Evolutionary conservation across 2,888 invertebrate genomes (phyloP).

Genomic region (Eueremaeus valkanovi): DNA sequence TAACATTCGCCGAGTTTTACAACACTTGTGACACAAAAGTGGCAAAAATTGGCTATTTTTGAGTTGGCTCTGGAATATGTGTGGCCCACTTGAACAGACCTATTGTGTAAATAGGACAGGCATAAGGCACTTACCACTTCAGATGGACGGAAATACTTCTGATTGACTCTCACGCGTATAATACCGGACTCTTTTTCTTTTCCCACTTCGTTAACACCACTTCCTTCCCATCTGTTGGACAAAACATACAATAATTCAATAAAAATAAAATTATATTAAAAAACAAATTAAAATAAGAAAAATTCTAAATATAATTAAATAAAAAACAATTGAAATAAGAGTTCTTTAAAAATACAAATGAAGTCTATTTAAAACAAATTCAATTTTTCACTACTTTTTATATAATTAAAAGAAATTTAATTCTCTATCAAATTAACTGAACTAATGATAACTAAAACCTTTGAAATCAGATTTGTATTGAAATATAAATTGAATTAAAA

Average conservation of each 20-base stretch:
- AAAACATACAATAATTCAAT: neutral
- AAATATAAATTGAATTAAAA: too few relatives aligned
- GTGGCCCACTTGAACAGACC: too few relatives aligned
- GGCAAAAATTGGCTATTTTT: constrained; percentile 11
- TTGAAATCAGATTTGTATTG: too few relatives aligned
- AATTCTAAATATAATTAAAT: neutral
- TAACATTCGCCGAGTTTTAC: neutral
- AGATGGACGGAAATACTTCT: constrained; percentile 92
- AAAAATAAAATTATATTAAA: neutral
- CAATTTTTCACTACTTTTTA: too few relatives aligned
- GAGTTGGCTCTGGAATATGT: too few relatives aligned
- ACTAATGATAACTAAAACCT: too few relatives aligned
- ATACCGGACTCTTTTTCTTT: constrained; percentile 67
- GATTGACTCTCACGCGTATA: constrained; percentile 80
- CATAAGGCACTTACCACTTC: constrained; percentile 76
- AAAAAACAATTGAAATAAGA: neutral
- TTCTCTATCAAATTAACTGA: too few relatives aligned
- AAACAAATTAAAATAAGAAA: neutral
- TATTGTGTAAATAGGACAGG: too few relatives aligned
- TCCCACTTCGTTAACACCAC: constrained; percentile 75
- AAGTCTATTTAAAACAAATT: too few relatives aligned
- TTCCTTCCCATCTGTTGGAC: constrained; percentile 71
- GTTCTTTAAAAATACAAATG: too few relatives aligned
- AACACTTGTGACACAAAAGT: neutral
- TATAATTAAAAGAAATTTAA: too few relatives aligned